A percentile compares a stretch with the other conserved stretches of the same genome.
phyloP scores from a whole-genome alignment of 2,797 vertebrate genomes.

The Acanthiza pusilla region DNA sequence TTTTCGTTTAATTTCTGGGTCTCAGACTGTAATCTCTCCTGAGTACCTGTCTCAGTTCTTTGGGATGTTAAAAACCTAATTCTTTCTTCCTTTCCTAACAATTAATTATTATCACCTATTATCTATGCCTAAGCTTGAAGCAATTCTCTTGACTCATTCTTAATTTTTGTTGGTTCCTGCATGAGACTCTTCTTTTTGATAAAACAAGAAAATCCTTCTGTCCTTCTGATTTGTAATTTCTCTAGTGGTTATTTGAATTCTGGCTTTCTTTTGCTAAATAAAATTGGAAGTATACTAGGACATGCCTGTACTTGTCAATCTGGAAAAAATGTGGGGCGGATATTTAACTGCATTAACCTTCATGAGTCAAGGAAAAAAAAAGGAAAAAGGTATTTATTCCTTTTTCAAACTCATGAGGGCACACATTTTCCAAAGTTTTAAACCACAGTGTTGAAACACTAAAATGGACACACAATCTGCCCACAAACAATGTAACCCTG shows the following conservation, averaged over 20 bases:
- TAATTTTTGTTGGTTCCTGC: background rate
- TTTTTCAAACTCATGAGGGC: background rate
- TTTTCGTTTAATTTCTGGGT: conserved; percentile 2
- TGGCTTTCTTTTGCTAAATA: background rate
- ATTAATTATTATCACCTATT: conserved; percentile 53
- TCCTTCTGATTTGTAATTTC: conserved; percentile 18
- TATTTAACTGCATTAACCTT: background rate
- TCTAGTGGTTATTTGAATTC: conserved; percentile 15
- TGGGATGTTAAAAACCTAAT: background rate
- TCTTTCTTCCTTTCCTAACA: background rate
- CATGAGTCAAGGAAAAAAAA: background rate
- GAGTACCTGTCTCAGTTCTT: background rate
- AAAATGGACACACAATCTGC: background rate
- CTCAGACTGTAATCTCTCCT: background rate
- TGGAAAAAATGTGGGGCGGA: background rate
- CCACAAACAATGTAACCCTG: background rate
- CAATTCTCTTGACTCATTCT: conserved; percentile 27
- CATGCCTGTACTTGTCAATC: background rate
- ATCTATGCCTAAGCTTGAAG: conserved; percentile 7
- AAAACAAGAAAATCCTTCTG: conserved; percentile 32
- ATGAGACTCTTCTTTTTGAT: conserved; percentile 2
- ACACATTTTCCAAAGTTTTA: background rate
- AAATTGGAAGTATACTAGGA: background rate
- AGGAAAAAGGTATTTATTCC: background rate
- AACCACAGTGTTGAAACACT: background rate